Evolutionary conservation across 35 echinoderm and acorn worm species (phyloP).

Genomic region (Chiridota heheva): DNA sequence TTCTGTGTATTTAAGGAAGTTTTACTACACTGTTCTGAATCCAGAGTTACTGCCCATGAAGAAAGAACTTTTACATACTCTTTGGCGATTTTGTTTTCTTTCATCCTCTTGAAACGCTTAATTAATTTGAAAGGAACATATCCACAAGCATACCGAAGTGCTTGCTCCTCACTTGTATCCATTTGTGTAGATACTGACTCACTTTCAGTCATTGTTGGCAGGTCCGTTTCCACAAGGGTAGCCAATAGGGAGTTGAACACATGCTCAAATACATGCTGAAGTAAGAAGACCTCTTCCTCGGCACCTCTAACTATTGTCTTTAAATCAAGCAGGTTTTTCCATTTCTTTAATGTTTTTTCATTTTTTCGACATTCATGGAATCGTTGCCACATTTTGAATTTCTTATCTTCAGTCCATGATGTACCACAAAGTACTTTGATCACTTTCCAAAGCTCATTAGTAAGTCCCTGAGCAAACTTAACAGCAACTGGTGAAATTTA

Average conservation of each 20-base stretch:
- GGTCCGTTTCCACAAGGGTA: constrained; percentile 5
- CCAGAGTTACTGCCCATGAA: background rate
- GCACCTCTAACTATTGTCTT: too few species aligned
- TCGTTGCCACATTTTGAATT: too few species aligned
- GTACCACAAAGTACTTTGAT: too few species aligned
- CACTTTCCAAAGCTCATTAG: too few species aligned
- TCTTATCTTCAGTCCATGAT: too few species aligned
- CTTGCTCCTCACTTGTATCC: constrained; percentile 11
- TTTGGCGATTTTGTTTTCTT: background rate
- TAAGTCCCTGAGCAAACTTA: too few species aligned
- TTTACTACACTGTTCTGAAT: too few species aligned
- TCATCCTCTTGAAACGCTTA: background rate
- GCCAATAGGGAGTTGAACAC: background rate
- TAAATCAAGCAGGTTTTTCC: too few species aligned
- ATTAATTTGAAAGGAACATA: constrained; percentile 4
- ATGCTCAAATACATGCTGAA: background rate
- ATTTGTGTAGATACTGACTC: background rate
- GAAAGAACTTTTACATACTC: background rate
- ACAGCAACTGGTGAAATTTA: too few species aligned
- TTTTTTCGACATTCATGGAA: too few species aligned
- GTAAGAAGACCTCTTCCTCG: background rate
- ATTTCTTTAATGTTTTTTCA: too few species aligned
- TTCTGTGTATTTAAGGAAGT: background rate
- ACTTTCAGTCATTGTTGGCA: background rate
- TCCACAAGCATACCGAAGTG: constrained; percentile 1